Percentiles rank a stretch among this genome's conserved stretches.
Evolutionary conservation across 2,888 invertebrate genomes (phyloP).

Genomic region (Pammene fasciana): DNA sequence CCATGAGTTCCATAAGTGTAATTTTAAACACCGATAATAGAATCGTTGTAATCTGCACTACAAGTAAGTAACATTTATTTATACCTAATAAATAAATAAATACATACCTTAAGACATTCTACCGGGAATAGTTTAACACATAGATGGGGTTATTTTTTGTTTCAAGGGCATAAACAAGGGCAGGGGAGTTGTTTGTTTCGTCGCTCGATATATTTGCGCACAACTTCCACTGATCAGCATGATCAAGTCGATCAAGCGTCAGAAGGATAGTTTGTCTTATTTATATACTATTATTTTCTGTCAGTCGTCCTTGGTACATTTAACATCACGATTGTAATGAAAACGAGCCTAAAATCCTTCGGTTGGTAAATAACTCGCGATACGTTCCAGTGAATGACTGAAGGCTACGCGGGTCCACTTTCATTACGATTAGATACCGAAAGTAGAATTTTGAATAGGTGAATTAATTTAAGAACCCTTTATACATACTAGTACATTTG

Average conservation of each 20-base stretch:
- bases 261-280: not conserved
- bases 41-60: not conserved
- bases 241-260: constrained; percentile 5
- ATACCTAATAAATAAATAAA: not conserved
- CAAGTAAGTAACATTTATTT: too few species aligned
- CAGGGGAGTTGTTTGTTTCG: constrained; percentile 21
- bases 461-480: too few species aligned
- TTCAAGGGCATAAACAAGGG: constrained; percentile 31
- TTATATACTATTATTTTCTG: not conserved
- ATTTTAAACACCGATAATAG: not conserved
- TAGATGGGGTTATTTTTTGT: constrained; percentile 16
- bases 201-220: constrained; percentile 27
- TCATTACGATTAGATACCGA: too few species aligned
- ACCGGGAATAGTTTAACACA: not conserved
- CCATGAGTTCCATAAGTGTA: too few species aligned
- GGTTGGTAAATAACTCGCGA: too few species aligned
- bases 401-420: too few species aligned
- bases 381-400: too few species aligned
- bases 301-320: too few species aligned
- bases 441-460: too few species aligned
- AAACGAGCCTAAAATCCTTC: too few species aligned
- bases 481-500: too few species aligned
- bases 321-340: too few species aligned
- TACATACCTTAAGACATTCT: not conserved
- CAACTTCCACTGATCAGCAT: constrained; percentile 15